Conservation (phyloP, 2,113 vertebrate genomes). For the Centrocercus urophasianus region DNA sequence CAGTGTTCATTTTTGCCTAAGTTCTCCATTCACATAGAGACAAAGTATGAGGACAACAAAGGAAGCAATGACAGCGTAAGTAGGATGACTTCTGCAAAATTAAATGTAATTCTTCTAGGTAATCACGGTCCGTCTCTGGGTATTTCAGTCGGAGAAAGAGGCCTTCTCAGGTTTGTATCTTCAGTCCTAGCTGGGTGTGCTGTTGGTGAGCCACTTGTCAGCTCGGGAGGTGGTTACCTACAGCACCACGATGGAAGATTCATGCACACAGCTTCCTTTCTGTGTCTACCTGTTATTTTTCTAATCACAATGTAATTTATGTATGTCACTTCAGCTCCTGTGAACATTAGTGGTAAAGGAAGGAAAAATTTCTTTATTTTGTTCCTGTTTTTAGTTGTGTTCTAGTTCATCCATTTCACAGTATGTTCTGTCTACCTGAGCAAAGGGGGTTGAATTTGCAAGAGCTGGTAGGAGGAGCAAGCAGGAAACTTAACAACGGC, state of each 20-base stretch:
- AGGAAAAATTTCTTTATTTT: not conserved
- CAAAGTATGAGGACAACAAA: slow-evolving; percentile 93
- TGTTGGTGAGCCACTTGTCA: not conserved
- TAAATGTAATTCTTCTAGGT: not conserved
- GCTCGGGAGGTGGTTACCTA: not conserved
- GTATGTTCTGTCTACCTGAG: not conserved
- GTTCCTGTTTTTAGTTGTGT: not conserved
- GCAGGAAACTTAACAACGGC: slow-evolving; percentile 36
- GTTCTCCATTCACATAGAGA: slow-evolving; percentile 95
- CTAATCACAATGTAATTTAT: not conserved
- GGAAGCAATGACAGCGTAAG: slow-evolving; percentile 89
- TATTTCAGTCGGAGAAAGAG: not conserved
- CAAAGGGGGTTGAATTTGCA: not conserved
- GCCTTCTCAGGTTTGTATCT: not conserved
- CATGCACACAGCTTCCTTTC: not conserved
- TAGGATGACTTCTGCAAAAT: slow-evolving; percentile 30
- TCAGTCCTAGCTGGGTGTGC: not conserved
- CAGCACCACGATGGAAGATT: not conserved
- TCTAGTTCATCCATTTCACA: not conserved
- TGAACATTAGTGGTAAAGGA: not conserved
- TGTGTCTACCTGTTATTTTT: not conserved
- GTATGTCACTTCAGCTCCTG: not conserved
- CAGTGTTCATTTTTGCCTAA: slow-evolving; percentile 93
- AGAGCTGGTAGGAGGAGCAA: not conserved
- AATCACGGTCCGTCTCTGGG: not conserved